Percentiles rank a stretch among this genome's conserved stretches.
These are phyloP conservation scores for Hoplostethus atlanticus DNA, from an alignment of 2,797 vertebrate species.

Conservation along the genomic window DNA sequence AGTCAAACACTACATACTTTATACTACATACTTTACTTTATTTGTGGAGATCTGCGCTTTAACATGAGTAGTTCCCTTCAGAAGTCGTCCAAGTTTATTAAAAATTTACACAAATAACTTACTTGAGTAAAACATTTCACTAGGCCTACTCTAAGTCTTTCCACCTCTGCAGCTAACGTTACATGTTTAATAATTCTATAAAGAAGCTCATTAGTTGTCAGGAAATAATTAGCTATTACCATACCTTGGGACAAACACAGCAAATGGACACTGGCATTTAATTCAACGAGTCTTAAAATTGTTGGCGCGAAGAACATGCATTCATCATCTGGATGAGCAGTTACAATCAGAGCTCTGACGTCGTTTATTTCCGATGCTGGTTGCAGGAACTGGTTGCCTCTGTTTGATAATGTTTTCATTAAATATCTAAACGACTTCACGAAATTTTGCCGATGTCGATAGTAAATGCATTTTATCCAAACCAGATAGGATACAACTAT, in stretches of 20 bases:
- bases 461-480: conserved; percentile 72
- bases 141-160: too few relatives aligned
- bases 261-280: conserved; percentile 81
- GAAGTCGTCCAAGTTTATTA: too few relatives aligned
- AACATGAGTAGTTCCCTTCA: too few relatives aligned
- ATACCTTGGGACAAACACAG: conserved; percentile 96
- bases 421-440: conserved; percentile 46
- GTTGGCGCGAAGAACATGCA: conserved; percentile 97
- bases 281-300: conserved; percentile 83
- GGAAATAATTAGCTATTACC: not conserved
- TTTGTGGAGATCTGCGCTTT: too few relatives aligned
- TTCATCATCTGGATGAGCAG: conserved; percentile 97
- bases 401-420: conserved; percentile 3
- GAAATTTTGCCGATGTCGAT: conserved; percentile 46
- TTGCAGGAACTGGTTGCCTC: conserved; percentile 5
- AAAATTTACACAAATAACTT: too few relatives aligned
- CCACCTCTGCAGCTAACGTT: not conserved
- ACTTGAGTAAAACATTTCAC: too few relatives aligned
- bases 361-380: not conserved
- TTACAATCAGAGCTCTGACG: conserved; percentile 81
- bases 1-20: not conserved
- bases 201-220: not conserved
- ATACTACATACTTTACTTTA: not conserved
- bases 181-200: too few relatives aligned
- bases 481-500: conserved; percentile 64